These are phyloP conservation scores for Gerris buenoi DNA, from an alignment of 1,140 invertebrate genomes.

Conservation along the genomic window DNA sequence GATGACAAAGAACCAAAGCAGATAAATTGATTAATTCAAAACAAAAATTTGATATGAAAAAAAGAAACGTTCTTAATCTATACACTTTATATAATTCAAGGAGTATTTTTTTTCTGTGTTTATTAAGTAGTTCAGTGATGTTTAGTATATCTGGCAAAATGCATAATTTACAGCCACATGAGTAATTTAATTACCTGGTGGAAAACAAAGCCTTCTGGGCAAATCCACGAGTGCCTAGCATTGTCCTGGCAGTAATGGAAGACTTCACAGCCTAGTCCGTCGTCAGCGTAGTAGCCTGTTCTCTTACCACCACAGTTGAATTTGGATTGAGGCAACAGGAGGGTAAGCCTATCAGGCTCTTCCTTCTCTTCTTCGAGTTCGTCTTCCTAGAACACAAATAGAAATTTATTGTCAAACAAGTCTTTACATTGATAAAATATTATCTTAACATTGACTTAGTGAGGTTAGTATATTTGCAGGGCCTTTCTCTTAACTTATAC, in stretches of 20 bases:
- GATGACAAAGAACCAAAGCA: too few species aligned
- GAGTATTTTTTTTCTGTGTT: too few species aligned
- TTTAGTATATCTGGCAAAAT: background rate
- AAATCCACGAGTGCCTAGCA: constrained; percentile 82
- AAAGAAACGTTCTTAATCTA: too few species aligned
- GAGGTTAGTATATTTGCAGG: too few species aligned
- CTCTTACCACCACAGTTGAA: constrained; percentile 64
- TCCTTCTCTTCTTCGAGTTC: constrained; percentile 55
- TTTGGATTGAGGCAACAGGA: constrained; percentile 64
- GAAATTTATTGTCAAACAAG: too few species aligned
- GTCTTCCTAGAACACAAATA: constrained; percentile 25
- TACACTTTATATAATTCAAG: too few species aligned
- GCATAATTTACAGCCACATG: background rate
- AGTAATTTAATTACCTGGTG: constrained; percentile 48
- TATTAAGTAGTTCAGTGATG: background rate
- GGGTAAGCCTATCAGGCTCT: constrained; percentile 65
- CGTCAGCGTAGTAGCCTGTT: constrained; percentile 82
- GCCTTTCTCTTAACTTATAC: too few species aligned
- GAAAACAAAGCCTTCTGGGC: constrained; percentile 80
- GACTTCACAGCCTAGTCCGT: constrained; percentile 73
- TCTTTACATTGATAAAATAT: too few species aligned
- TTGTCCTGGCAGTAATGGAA: constrained; percentile 89
- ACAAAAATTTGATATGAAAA: too few species aligned
- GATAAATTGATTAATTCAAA: too few species aligned
- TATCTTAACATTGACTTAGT: too few species aligned